A percentile compares a stretch with the other conserved stretches of the same genome.
phyloP scores from a whole-genome alignment of 2,113 vertebrate species.

The Collichthys lucidus region DNA sequence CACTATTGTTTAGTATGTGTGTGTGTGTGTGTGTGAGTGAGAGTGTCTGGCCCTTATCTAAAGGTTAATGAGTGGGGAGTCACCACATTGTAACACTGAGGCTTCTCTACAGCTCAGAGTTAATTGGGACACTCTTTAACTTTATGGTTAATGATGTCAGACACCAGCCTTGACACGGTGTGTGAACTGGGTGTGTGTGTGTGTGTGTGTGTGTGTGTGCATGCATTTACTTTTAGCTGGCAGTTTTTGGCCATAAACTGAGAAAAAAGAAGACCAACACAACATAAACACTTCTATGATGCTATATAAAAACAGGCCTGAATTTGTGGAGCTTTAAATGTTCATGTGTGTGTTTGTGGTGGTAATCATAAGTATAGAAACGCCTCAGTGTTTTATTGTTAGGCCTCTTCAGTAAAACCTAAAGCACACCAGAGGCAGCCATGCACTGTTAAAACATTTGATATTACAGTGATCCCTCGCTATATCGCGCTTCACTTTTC shows the following conservation, averaged over 20 bases:
- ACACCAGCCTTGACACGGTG: conserved; percentile 27
- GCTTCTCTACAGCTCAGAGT: conserved; percentile 44
- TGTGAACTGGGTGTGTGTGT: conserved; percentile 15
- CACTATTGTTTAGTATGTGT: not conserved
- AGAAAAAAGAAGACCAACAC: not conserved
- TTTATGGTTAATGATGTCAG: conserved; percentile 68
- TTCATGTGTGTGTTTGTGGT: not conserved
- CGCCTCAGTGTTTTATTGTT: not conserved
- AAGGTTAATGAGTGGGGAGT: conserved; percentile 75
- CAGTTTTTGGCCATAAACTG: not conserved
- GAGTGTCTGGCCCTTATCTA: conserved; percentile 48
- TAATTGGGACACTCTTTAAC: conserved; percentile 72
- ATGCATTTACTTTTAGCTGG: not conserved
- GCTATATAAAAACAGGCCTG: not conserved
- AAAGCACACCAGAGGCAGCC: not conserved
- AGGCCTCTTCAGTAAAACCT: conserved; percentile 9
- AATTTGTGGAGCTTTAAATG: not conserved
- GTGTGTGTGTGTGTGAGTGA: conserved; percentile 2
- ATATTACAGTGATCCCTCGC: too few species aligned
- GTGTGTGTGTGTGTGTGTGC: conserved; percentile 16
- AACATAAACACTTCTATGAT: not conserved
- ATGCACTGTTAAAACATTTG: not conserved
- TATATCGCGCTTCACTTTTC: too few species aligned
- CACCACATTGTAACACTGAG: conserved; percentile 37
- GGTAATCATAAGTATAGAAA: not conserved